Evolutionary conservation across 2,113 vertebrate species (phyloP), one percentile per base, ranked within the genome.

Genomic region (Saguinus imperator): DNA sequence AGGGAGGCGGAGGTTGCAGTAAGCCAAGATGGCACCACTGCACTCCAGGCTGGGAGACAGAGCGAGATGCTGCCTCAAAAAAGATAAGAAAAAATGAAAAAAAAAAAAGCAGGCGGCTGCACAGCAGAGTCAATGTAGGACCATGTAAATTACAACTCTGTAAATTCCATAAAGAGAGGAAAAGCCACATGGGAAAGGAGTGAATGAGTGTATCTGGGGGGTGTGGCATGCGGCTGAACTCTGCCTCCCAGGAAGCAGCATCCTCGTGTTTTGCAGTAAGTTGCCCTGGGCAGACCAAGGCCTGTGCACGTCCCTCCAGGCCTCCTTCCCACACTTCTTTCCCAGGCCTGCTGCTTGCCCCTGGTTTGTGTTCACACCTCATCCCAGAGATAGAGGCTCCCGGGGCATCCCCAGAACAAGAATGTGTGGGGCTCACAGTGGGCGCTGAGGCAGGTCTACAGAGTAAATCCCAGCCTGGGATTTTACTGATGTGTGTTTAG

Each of bases 401-500:
- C 0, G 6, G 16, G n/a, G 6, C 13, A 0, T 40, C 29, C 43
- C n/a, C 50, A 18, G 52, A 61, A 25, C 89, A 14, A 8, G 4
- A 16, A 21, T 0, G 77, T 35, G 6, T 85, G 8, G 64, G 13
- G 64, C 66, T 8, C 23, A 8, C 0, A 58, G 77, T 1, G 72
- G 50, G 87, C 0, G 0, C n/a, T 14, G 1, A 25, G 18, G 10
- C 3, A 16, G 5, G 55, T 8, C 48, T 21, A 70, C 7, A 0
- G 10, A 14, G 55, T 7, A 37, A 64, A 2, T 20, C 29, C 48
- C 66, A 16, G n/a, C 32, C 14, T 0, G 0, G 4, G 25, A 6
- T 1, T 17, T 21, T 1, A 4, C 29, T 9, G 0, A 0, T 2
- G 40, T 3, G 23, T 1, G 29, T 8, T 13, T 8, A 4, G 16